Base-by-base conservation (phyloP, 2,113 vertebrate species). In the Bubo blakistoni region DNA sequence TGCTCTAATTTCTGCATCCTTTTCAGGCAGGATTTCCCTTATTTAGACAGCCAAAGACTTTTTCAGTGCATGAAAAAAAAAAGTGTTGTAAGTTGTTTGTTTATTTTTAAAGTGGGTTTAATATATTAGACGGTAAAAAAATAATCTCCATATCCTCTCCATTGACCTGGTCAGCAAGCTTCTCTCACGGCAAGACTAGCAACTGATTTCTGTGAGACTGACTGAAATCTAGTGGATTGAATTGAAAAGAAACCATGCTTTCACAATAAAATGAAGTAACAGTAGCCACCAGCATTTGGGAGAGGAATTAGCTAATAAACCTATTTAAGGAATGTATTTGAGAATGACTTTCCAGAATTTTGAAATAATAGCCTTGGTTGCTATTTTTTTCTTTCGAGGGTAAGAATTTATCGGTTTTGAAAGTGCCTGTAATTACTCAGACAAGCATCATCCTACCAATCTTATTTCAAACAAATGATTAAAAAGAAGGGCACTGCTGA, bases 11-110 rank as follows among this genome's bases (percentile, higher is more conserved):
- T 93, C 82, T 95, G 82, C 76, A 83, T 90, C 59, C 76, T 92
- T 81, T 93, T 70, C 59, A 88, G 76, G 74, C 90, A 95, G 92
- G 93, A 96, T 93, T 93, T 97, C 93, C 90, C 76, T 73, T 83
- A 90, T 36, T 94, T 90, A 90, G 46, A 11, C 9, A 93, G 82
- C 63, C 88, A 96, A 88, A 82, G 30, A 26, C 11, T 62, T 86
- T 92, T 89, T 61, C 38, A 85, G 58, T 69, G 65, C 52, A 36
- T 63, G 26, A 47, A 46, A 51, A 85, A 42, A 38, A 46, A 55
- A 46, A 24, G 11, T 9, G 6, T 24, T 73, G 17, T 42, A 66
- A 83, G 11, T 38, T 32, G 84, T 58, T 66, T 62, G 70, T 54
- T 80, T 17, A 27, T 54, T 79, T 89, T 93, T 51, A 4, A 87